Base-by-base conservation (phyloP, 2,797 vertebrate genomes). In the Tragelaphus eurycerus region DNA sequence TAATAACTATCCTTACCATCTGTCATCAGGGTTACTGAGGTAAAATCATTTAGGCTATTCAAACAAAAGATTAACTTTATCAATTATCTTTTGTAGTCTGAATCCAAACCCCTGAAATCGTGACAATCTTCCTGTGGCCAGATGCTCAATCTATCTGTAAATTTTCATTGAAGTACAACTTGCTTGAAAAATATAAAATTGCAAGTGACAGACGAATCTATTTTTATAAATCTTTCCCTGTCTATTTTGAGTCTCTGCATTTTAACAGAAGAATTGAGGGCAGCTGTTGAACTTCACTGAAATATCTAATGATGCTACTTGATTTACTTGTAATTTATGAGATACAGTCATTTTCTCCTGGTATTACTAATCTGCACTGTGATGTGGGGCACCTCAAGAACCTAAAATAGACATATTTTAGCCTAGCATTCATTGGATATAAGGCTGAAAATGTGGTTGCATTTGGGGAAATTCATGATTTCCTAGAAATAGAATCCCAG, bases 121-220 rank as follows among this genome's bases (percentile, higher is more conserved):
- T 71, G 78, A 93, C 97, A 90, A 78, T 95, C 96, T 95, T 97
- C 81, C 93, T 86, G 76, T 95, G 95, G 90, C 93, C 97, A 97
- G 97, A 97, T 97, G 96, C 96, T 97, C 89, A 85, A 93, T 90
- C 87, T 98, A 96, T 94, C 96, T 96, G 71, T 92, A 96, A 90
- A 97, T 95, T 97, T 97, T 97, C 96, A 96, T 97, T 97, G 96
- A 98, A 97, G 93, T 88, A 98, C 89, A 95, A 97, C 95, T 97
- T 96, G 87, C 81, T 96, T 93, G 67, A 90, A 97, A 97, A 96
- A 89, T 92, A 94, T 93, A 97, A 97, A 97, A 98, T 97, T 97
- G 96, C 97, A 98, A 97, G 97, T 98, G 98, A 98, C 96, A 98
- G 98, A 98, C 98, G 95, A 94, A 97, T 98, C 96, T 98, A 98